phyloP scores from a whole-genome alignment of 2,797 vertebrate species.

The Mallotus villosus region DNA sequence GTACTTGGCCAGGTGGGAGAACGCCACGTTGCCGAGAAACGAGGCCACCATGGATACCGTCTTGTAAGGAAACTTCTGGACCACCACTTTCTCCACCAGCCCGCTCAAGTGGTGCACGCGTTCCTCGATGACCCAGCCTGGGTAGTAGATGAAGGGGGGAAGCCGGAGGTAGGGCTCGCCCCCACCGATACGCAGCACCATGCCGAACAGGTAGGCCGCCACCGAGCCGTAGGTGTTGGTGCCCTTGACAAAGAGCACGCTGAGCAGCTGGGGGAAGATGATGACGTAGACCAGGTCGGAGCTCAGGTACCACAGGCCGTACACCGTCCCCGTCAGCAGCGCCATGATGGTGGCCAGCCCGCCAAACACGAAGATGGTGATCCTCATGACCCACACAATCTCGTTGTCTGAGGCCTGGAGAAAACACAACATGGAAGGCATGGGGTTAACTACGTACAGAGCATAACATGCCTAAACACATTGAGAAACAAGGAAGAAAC shows the following conservation, averaged over 20 bases:
- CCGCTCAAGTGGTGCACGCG: conserved; percentile 65
- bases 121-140: conserved; percentile 81
- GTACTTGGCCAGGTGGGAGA: conserved; percentile 93
- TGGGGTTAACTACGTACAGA: background rate
- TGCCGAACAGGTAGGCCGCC: conserved; percentile 88
- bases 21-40: conserved; percentile 83
- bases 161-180: conserved; percentile 92
- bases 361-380: conserved; percentile 93
- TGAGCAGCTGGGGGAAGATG: conserved; percentile 95
- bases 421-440: background rate
- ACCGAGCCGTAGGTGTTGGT: conserved; percentile 96
- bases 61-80: conserved; percentile 95
- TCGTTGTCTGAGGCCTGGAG: conserved; percentile 91
- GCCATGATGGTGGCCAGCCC: conserved; percentile 94
- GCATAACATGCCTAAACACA: background rate
- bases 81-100: conserved; percentile 72
- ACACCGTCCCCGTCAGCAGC: conserved; percentile 89
- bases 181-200: conserved; percentile 89
- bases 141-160: conserved; percentile 92
- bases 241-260: conserved; percentile 91
- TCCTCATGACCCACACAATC: conserved; percentile 95
- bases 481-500: background rate
- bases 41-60: conserved; percentile 90
- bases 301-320: conserved; percentile 97
- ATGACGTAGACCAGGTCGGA: conserved; percentile 97